Evolutionary conservation across 2,888 invertebrate species (phyloP).

Genomic region (Cremastobaeus sp.): DNA sequence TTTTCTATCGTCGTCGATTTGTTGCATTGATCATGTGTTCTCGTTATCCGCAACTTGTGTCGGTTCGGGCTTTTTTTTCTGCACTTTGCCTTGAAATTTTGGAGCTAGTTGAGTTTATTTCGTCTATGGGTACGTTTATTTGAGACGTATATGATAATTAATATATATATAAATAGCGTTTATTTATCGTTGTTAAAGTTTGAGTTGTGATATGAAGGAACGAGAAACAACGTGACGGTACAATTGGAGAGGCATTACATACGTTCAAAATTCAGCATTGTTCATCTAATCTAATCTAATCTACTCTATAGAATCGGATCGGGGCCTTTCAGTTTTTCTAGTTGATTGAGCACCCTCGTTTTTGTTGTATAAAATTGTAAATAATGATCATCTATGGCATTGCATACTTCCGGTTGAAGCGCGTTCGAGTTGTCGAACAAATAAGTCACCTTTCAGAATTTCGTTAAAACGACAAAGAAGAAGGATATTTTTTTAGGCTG

Average conservation of each 20-base stretch:
- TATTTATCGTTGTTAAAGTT: too few relatives aligned
- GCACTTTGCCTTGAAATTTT: too few relatives aligned
- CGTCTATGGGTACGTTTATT: too few relatives aligned
- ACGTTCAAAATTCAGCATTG: slow-evolving; percentile 33
- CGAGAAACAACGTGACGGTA: slow-evolving; percentile 25
- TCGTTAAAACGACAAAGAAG: slow-evolving; percentile 58
- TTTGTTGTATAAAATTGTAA: slow-evolving; percentile 59
- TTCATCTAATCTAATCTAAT: too few relatives aligned
- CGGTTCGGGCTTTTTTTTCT: too few relatives aligned
- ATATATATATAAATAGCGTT: too few relatives aligned
- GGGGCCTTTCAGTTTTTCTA: slow-evolving; percentile 7
- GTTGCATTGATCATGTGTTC: too few relatives aligned
- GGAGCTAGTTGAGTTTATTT: too few relatives aligned
- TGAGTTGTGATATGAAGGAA: neutral
- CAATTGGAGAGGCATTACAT: slow-evolving; percentile 56
- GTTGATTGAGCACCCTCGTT: slow-evolving; percentile 27
- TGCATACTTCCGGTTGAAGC: slow-evolving; percentile 21
- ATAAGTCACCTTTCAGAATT: slow-evolving; percentile 43
- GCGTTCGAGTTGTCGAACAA: slow-evolving; percentile 26
- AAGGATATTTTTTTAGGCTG: slow-evolving; percentile 57
- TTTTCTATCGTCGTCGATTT: too few relatives aligned
- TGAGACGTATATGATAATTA: too few relatives aligned
- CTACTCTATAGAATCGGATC: too few relatives aligned
- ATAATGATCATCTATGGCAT: slow-evolving; percentile 45
- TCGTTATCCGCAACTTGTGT: too few relatives aligned